phyloP scores from a whole-genome alignment of 1,140 invertebrate genomes.

The Drosophila albomicans region DNA sequence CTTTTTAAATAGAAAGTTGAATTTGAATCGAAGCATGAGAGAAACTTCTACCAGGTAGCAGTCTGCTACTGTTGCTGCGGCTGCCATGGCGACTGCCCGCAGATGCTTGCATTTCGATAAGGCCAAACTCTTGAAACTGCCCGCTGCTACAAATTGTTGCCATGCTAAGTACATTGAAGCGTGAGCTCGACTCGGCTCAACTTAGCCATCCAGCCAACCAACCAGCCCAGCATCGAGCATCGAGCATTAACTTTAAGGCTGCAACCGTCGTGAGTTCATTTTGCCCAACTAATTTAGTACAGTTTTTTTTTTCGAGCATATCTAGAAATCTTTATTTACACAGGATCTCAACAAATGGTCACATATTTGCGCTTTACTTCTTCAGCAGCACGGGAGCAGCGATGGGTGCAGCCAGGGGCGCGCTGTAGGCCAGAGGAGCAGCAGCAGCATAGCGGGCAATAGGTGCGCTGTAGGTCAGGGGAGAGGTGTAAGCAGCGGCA shows the following conservation, averaged over 20 bases:
- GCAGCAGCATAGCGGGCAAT: conserved; percentile 51
- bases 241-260: conserved; percentile 35
- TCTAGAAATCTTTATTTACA: conserved; percentile 70
- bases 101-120: conserved; percentile 72
- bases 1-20: conserved; percentile 81
- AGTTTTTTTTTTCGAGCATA: conserved; percentile 10
- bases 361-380: conserved; percentile 55
- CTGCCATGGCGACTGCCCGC: conserved; percentile 25
- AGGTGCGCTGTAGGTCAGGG: conserved; percentile 60
- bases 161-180: conserved; percentile 45
- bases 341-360: conserved; percentile 46
- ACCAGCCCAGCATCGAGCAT: not conserved
- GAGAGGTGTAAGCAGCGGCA: conserved; percentile 52
- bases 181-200: not conserved
- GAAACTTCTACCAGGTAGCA: conserved; percentile 46
- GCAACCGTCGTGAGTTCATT: conserved; percentile 36
- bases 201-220: not conserved
- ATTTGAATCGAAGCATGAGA: conserved; percentile 65
- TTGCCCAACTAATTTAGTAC: conserved; percentile 35
- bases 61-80: not conserved
- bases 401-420: conserved; percentile 12
- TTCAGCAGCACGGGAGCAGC: conserved; percentile 63
- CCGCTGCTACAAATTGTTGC: conserved; percentile 61
- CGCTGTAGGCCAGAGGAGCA: conserved; percentile 36
- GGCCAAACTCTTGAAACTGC: conserved; percentile 39